Conservation (phyloP, 2,888 invertebrate species). For the Phaedon cochleariae region DNA sequence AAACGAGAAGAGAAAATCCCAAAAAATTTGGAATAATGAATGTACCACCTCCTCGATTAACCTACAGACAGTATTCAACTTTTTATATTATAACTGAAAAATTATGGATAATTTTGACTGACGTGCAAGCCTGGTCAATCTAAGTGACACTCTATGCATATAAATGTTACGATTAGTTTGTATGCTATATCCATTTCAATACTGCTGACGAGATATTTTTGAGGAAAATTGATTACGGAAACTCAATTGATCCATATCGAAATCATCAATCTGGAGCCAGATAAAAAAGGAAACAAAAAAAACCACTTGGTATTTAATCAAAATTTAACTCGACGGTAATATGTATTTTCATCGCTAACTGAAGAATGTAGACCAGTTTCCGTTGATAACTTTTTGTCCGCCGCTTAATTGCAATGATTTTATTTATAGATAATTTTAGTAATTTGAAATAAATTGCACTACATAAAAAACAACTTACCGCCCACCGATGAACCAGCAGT, state of each 20-base stretch:
- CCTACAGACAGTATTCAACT: too few relatives aligned
- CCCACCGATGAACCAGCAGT: constrained; percentile 37
- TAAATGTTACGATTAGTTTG: too few relatives aligned
- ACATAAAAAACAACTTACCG: constrained; percentile 46
- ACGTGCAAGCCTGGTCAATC: too few relatives aligned
- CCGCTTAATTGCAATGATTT: constrained; percentile 48
- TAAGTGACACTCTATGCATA: too few relatives aligned
- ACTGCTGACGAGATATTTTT: too few relatives aligned
- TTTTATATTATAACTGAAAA: too few relatives aligned
- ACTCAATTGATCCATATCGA: constrained; percentile 5
- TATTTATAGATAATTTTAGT: constrained; percentile 51
- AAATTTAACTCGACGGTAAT: constrained; percentile 37
- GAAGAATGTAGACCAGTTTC: constrained; percentile 43
- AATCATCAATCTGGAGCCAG: constrained; percentile 9
- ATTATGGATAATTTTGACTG: too few relatives aligned
- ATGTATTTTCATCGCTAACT: constrained; percentile 31
- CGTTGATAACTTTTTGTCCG: constrained; percentile 33
- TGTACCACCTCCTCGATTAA: too few relatives aligned
- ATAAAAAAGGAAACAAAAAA: constrained; percentile 11
- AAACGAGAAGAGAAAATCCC: too few relatives aligned
- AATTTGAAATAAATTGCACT: constrained; percentile 51
- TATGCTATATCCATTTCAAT: too few relatives aligned
- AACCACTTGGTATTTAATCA: constrained; percentile 25
- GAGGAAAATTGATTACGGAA: not conserved
- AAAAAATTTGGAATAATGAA: too few relatives aligned